phyloP scores from a whole-genome alignment of 2,888 invertebrate genomes.

The Melolontha melolontha region DNA sequence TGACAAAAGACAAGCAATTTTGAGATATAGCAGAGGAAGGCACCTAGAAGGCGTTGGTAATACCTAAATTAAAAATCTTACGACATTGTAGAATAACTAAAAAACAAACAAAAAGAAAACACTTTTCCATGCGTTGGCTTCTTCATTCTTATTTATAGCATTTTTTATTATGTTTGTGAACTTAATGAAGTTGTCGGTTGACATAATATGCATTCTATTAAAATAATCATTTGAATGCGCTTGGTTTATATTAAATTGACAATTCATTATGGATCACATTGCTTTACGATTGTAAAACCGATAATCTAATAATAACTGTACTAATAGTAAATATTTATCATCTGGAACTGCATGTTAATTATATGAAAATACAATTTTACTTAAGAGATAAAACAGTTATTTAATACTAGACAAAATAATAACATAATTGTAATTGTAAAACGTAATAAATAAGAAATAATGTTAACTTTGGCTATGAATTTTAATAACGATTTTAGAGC shows the following conservation, averaged over 20 bases:
- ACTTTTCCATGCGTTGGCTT: conserved; percentile 6
- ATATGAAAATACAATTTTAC: conserved; percentile 46
- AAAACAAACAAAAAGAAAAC: conserved; percentile 1
- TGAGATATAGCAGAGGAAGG: conserved; percentile 54
- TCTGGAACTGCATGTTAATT: conserved; percentile 28
- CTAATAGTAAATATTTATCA: conserved; percentile 20
- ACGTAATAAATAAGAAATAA: conserved; percentile 60
- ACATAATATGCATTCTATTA: conserved; percentile 2
- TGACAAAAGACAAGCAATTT: conserved; percentile 51
- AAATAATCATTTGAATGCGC: conserved; percentile 22
- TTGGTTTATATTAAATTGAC: conserved; percentile 27
- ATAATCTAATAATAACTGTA: conserved; percentile 1
- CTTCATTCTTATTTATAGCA: conserved; percentile 5
- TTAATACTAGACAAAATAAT: conserved; percentile 46
- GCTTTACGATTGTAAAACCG: too few relatives aligned
- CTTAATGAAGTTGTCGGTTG: background rate
- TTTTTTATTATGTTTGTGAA: background rate
- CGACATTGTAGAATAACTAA: too few relatives aligned
- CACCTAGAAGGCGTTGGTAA: conserved; percentile 57
- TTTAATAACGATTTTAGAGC: conserved; percentile 51
- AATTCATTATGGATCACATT: background rate
- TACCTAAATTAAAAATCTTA: conserved; percentile 37
- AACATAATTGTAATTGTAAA: conserved; percentile 50
- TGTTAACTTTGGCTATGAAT: conserved; percentile 64
- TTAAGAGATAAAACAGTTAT: conserved; percentile 47